Base-by-base conservation (phyloP, 2,888 invertebrate species). In the Drosophila anomelani region DNA sequence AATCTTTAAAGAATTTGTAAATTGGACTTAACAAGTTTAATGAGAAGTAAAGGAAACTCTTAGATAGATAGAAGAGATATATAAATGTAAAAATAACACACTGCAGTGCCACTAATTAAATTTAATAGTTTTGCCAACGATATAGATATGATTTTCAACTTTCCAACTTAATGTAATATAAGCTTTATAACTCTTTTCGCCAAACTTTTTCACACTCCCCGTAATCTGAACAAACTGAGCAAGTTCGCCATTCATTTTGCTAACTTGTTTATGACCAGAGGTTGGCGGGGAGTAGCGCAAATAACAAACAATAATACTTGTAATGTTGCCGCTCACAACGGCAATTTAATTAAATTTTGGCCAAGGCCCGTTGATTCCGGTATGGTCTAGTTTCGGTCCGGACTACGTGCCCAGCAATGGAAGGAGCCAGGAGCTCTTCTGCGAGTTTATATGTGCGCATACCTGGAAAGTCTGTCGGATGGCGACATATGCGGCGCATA, bases 401-500 rank as follows among this genome's bases (percentile, higher is more conserved):
- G 17, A 57, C 72, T 81, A 86, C 75, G 74, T 74, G 73, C 58
- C 59, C 53, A 36, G 57, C 60, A 47, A 46, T 46, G 39, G 59
- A 23, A 26, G 49, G 29, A 44, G 49, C 53, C 36, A 44, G 49
- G n/a, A 34, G 69, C 12, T 41, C 47, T 32, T 32, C 13, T 34
- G 57, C 39, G 57, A 36, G 43, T 58, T 55, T 29, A 43, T 53
- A 47, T 47, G 39, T 41, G 39, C 17, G 44, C 36, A 34, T 54
- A 68, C 68, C 69, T 68, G 68, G 36, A 56, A 68, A 68, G 55
- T 68, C 68, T 54, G 60, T 75, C 61, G 75, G 46, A 58, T 66
- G 81, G 76, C 86, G 87, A 88, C 85, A 85, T 85, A 85, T 85
- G 85, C 73, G 80, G 54, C 67, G 87, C 85, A 85, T 85, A 88